A percentile compares a stretch with the other conserved stretches of the same genome.
phyloP scores from a whole-genome alignment of 2,113 vertebrate genomes.

The Vulpes vulpes region DNA sequence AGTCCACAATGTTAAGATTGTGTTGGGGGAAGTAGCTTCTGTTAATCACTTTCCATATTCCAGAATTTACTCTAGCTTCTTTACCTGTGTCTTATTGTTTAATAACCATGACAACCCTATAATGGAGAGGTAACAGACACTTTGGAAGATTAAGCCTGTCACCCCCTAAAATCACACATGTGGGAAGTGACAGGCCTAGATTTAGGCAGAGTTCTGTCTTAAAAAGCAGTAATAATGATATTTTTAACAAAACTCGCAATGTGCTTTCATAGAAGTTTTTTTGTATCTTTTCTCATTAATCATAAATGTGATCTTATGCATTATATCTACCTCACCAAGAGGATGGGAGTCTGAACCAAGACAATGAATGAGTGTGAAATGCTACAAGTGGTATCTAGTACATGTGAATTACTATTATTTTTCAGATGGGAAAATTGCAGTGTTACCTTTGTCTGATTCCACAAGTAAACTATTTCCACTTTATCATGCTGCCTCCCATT shows the following conservation, averaged over 20 bases:
- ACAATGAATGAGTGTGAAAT: background rate
- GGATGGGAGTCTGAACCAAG: background rate
- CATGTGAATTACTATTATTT: background rate
- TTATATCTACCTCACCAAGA: background rate
- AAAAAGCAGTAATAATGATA: background rate
- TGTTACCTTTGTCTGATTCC: background rate
- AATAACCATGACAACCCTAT: background rate
- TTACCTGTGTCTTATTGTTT: background rate
- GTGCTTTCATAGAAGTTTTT: background rate
- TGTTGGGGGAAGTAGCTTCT: background rate
- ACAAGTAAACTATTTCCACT: background rate
- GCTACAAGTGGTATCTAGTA: background rate
- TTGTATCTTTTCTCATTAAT: conserved; percentile 9
- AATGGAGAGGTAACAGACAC: background rate
- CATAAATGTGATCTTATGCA: background rate
- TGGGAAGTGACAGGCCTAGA: background rate
- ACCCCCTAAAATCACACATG: background rate
- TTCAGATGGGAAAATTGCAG: background rate
- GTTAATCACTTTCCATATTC: background rate
- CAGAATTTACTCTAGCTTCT: background rate
- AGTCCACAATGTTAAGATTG: background rate
- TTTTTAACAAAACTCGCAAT: background rate
- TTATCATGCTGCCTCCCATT: background rate
- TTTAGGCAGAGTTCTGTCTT: conserved; percentile 12
- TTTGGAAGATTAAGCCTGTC: background rate